These are phyloP conservation scores for Hybos culiciformis DNA, from an alignment of 2,888 invertebrate genomes.

Conservation along the genomic window DNA sequence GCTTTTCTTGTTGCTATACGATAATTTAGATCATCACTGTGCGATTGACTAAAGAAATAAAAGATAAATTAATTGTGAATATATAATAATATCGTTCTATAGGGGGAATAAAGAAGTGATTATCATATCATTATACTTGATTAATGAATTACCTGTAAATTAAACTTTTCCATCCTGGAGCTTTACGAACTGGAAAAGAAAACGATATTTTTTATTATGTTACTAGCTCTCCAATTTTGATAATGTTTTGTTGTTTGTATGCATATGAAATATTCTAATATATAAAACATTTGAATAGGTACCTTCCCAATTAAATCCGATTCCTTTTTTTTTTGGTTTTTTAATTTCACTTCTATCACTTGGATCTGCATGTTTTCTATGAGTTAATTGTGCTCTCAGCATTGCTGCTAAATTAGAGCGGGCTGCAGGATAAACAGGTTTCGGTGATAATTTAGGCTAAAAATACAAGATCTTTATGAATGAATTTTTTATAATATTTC, in stretches of 20 bases:
- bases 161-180: constrained; percentile 34
- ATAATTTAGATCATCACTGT: constrained; percentile 28
- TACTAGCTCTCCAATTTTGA: no score
- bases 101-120: background rate
- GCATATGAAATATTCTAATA: no score
- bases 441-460: constrained; percentile 14
- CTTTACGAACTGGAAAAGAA: no score
- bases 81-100: background rate
- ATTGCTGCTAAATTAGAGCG: constrained; percentile 35
- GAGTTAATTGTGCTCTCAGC: constrained; percentile 28
- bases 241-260: no score
- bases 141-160: constrained; percentile 23
- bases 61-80: background rate
- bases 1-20: constrained; percentile 33
- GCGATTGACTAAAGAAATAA: constrained; percentile 24
- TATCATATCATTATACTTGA: background rate
- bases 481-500: background rate
- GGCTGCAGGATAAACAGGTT: constrained; percentile 32
- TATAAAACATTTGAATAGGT: no score
- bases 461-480: background rate
- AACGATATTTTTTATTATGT: no score
- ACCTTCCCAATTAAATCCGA: constrained; percentile 32
- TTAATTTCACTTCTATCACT: constrained; percentile 20
- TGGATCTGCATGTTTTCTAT: constrained; percentile 27
- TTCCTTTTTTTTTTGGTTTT: constrained; percentile 19